Base-by-base conservation (phyloP, 2,113 vertebrate species). In the Solenodon paradoxus region DNA sequence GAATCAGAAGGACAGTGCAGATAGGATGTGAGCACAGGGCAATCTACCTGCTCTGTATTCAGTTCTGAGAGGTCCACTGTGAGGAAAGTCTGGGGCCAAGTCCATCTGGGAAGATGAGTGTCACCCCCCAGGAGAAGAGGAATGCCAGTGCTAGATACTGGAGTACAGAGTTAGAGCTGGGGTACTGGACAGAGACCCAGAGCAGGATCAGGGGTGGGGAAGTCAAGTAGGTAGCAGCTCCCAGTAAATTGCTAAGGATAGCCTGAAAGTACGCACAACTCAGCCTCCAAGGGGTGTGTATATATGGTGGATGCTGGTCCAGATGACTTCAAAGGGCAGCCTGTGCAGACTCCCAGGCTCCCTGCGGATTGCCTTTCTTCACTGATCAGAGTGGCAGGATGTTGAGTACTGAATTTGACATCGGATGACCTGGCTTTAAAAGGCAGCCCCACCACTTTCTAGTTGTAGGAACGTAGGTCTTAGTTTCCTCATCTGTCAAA, bases 401-500 rank as follows among this genome's bases (percentile, higher is more conserved):
- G 26, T 45, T 6, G 22, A 38, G 35, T 72, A 35, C 24, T 74
- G 72, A 53, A 92, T 57, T 68, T 74, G 40, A 74, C 83, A 59
- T 28, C 45, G 20, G 8, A n/a, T 45, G 26, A 80, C 38, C 35
- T 88, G 55, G 42, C 24, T 92, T 84, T 92, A 45, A 61, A 95
- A 78, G 45, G 47, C 78, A 88, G 38, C 19, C 35, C 8, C 0
- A 2, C 22, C 20, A 51, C 38, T 80, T 92, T 57, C 13, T 30
- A 87, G 12, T n/a, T 83, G 7, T 72, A 24, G 88, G 49, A 6
- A 35, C 35, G 30, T 81, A 38, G 32, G 71, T 13, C 35, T 88
- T 80, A 51, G 32, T 88, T 94, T 85, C 47, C 53, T 91, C 53
- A 92, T 77, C 35, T 87, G 26, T 68, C 71, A 87, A 66, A 79